These are phyloP conservation scores for Mustela lutreola DNA, from an alignment of 2,113 vertebrate genomes.

Conservation along the genomic window DNA sequence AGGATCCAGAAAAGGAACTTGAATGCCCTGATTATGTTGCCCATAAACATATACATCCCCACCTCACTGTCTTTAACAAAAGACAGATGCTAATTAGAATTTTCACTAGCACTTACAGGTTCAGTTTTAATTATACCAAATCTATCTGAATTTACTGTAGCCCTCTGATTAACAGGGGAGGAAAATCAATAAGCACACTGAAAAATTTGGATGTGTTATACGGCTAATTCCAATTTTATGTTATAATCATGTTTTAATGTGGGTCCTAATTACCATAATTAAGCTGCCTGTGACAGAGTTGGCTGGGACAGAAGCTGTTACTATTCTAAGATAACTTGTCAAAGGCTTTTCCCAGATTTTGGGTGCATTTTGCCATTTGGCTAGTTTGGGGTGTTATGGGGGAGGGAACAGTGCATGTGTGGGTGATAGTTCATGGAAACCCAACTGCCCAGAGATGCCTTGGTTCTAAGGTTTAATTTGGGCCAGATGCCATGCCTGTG, in stretches of 20 bases:
- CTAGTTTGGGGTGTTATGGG: not conserved
- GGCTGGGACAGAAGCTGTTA: slow-evolving; percentile 80
- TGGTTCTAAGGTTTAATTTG: not conserved
- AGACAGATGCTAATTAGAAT: slow-evolving; percentile 71
- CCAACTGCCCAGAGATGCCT: not conserved
- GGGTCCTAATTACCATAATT: slow-evolving; percentile 89
- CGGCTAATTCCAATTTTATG: slow-evolving; percentile 87
- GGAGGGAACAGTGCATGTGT: not conserved
- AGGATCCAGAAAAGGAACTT: not conserved
- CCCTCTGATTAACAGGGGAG: slow-evolving; percentile 85
- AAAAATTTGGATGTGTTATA: slow-evolving; percentile 87
- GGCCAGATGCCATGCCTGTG: not conserved
- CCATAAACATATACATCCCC: not conserved
- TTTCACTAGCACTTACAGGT: slow-evolving; percentile 68
- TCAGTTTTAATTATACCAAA: slow-evolving; percentile 79
- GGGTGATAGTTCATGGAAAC: not conserved
- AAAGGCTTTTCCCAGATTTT: slow-evolving; percentile 51
- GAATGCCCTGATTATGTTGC: not conserved
- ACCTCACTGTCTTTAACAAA: slow-evolving; percentile 39
- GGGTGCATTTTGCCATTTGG: slow-evolving; percentile 51
- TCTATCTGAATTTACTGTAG: slow-evolving; percentile 79
- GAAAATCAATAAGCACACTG: slow-evolving; percentile 85
- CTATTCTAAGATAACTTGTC: slow-evolving; percentile 40
- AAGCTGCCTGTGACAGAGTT: slow-evolving; percentile 83
- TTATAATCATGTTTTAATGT: slow-evolving; percentile 88